Conservation (phyloP, 2,888 invertebrate species). For the Adineta ricciae region DNA sequence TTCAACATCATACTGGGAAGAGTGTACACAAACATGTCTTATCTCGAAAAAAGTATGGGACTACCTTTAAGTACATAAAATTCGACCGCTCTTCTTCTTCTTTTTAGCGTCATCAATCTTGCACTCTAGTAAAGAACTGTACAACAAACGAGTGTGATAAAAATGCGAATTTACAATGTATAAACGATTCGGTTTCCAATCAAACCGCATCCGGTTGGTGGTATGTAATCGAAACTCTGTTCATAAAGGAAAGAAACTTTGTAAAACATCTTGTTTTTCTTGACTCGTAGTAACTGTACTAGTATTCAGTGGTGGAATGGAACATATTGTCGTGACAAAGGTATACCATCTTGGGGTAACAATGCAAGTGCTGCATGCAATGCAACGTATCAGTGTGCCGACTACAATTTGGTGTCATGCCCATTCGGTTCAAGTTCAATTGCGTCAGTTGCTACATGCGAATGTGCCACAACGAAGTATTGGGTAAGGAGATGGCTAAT, state of each 20-base stretch:
- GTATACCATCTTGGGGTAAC: background rate
- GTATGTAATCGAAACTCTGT: background rate
- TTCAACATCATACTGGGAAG: background rate
- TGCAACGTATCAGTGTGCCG: background rate
- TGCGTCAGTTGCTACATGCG: background rate
- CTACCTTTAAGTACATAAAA: background rate
- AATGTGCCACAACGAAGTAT: background rate
- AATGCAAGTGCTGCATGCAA: background rate
- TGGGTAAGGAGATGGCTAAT: background rate
- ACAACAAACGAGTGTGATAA: background rate
- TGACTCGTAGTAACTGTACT: slow-evolving; percentile 10
- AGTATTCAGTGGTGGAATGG: slow-evolving; percentile 16
- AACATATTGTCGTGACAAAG: background rate
- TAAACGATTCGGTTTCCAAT: background rate
- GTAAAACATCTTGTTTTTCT: background rate
- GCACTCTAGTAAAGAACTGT: background rate
- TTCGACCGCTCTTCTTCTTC: background rate
- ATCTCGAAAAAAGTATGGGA: background rate
- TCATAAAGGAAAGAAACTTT: background rate
- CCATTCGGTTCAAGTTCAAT: background rate
- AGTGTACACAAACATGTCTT: background rate
- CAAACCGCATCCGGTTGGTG: background rate
- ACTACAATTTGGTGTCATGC: background rate
- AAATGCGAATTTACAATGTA: background rate
- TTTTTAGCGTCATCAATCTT: background rate